Evolutionary conservation across 1,140 invertebrate species (phyloP), one percentile per base, ranked within the genome.

Genomic region (Euwallacea similis): DNA sequence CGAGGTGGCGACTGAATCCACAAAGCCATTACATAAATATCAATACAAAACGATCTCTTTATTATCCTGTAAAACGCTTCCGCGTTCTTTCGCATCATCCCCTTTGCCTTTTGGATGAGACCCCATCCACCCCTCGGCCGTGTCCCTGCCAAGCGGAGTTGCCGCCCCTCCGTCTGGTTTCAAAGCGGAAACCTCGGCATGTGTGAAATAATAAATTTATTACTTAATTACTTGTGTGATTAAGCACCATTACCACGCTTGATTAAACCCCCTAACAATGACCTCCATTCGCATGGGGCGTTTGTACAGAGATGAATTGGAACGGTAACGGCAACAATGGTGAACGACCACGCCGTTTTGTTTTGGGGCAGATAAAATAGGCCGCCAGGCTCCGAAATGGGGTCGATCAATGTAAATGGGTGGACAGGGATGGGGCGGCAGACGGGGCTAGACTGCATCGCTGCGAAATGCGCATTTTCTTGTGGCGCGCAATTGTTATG

Each of bases 351-450:
- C 53, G 61, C 53, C 69, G 69, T 71, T 71, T 71, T 71, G 69
- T 71, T 71, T 71, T 71, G 69, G 69, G 69, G 67, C 46, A 64
- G 69, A 56, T 71, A 71, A 71, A 71, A 71, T 71, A 71, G 69
- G 69, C 61, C 69, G 69, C 15, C 69, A 50, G 62, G 69, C 62
- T 71, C 13, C 21, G 61, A 71, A 71, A 65, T 58, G 69, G 62
- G 69, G 68, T 71, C 69, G 69, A 71, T 71, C 69, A 59, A 71
- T 71, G 69, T 58, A 58, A 71, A 46, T 13, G 69, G 68, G 60
- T 7, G 67, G 60, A 54, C 43, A 7, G 60, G 67, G 46, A 16
- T 53, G 66, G 15, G 61, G 16, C 11, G 10, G 16, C 61, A 58
- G 42, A 50, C 59, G 61, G 42, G 61, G 62, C 61, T 59, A 55